A percentile compares a stretch with the other conserved stretches of the same genome.
phyloP scores from a whole-genome alignment of 2,888 invertebrate genomes.

The Ctena decussata region DNA sequence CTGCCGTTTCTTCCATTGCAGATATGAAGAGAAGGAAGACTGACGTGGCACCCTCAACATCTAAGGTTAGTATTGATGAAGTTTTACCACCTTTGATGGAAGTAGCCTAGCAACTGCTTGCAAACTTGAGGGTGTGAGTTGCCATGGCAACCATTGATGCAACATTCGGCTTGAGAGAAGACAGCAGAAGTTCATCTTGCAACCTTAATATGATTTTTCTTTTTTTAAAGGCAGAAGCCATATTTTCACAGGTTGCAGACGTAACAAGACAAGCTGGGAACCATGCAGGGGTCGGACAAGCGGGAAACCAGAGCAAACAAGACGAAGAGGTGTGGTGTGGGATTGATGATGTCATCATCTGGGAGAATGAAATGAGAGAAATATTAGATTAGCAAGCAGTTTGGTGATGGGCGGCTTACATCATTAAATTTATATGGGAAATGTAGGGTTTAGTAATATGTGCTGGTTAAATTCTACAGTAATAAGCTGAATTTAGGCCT shows the following conservation, averaged over 20 bases:
- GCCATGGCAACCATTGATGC: neutral
- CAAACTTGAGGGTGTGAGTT: neutral
- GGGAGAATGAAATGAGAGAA: neutral
- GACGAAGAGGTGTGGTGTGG: neutral
- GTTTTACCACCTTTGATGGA: conserved; percentile 71
- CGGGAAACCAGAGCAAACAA: neutral
- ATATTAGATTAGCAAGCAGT: conserved; percentile 4
- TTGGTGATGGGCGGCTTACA: conserved; percentile 23
- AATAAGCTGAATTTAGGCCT: too few relatives aligned
- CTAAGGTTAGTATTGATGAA: conserved; percentile 84
- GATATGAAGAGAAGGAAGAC: conserved; percentile 77
- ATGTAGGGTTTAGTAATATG: neutral
- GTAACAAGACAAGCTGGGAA: neutral
- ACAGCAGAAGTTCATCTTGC: neutral
- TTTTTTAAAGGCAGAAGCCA: conserved; percentile 31
- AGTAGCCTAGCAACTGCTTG: conserved; percentile 62
- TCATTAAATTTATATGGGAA: neutral
- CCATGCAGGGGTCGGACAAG: neutral
- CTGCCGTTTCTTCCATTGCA: conserved; percentile 44
- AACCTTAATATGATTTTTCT: conserved; percentile 5
- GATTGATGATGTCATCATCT: neutral
- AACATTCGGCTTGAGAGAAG: neutral
- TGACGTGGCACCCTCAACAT: conserved; percentile 74
- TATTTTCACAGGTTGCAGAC: conserved; percentile 24
- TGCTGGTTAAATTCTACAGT: too few relatives aligned